A percentile compares a stretch with the other conserved stretches of the same genome.
Evolutionary conservation across 1,140 invertebrate genomes (phyloP).

Genomic region (Diabrotica undecimpunctata): DNA sequence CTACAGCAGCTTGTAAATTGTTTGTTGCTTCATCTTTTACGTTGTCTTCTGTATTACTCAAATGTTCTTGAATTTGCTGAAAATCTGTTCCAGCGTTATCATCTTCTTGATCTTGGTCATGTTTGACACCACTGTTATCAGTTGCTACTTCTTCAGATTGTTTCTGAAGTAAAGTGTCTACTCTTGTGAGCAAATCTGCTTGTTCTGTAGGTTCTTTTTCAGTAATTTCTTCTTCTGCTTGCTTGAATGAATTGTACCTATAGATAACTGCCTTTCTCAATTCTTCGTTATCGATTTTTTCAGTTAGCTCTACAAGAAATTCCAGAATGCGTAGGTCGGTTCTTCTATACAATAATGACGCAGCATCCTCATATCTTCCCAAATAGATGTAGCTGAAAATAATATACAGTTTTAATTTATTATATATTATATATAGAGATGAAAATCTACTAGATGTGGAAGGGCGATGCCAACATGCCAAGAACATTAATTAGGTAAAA

Average conservation of each 20-base stretch:
- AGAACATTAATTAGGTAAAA: no score
- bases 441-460: background rate
- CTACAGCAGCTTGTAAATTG: no score
- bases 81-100: no score
- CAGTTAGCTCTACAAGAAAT: slow-evolving; percentile 38
- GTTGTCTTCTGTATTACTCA: no score
- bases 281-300: slow-evolving; percentile 34
- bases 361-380: slow-evolving; percentile 38
- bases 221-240: background rate
- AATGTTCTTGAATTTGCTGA: no score
- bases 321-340: slow-evolving; percentile 32
- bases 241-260: slow-evolving; percentile 23
- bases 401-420: background rate
- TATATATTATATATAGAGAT: background rate
- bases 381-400: slow-evolving; percentile 40
- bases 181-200: no score
- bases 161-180: no score
- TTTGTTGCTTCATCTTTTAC: no score
- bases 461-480: background rate
- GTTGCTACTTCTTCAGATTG: no score
- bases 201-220: no score
- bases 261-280: slow-evolving; percentile 27
- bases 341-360: slow-evolving; percentile 37
- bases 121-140: no score
- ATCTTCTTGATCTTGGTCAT: no score